Base-by-base conservation (phyloP, 2,888 invertebrate species). In the Isotomurus palustris region DNA sequence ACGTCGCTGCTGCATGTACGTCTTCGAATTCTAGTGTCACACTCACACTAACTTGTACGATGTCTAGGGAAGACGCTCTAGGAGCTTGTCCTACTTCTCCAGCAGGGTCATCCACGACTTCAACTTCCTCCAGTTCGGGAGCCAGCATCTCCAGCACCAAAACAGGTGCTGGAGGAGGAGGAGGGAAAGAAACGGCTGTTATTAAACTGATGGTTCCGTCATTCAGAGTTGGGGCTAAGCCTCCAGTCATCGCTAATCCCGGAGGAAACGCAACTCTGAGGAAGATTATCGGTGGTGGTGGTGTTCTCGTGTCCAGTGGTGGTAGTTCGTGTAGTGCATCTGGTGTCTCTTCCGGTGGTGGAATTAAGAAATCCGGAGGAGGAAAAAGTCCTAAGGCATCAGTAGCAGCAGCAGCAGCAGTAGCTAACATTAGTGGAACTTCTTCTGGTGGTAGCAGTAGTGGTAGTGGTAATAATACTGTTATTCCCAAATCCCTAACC, bases 151-250 rank as follows among this genome's bases (percentile, higher is more conserved):
- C 3, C 17, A 51, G 28, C 21, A 19, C 19, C 6, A 22, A 22
- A 21, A 25, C 3, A 14, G 5, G 24, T 21, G 3, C 17, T 12
- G 21, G 24, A 12, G 41, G 41, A 21, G 49, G 36, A 44, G 54
- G 54, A 50, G 54, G 50, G 43, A 60, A 62, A 49, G 58, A 51
- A 44, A 58, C 53, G 43, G 57, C 64, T 27, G 57, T 64, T 56
- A 64, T 64, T 54, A 64, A 64, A 55, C 56, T 64, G 56, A 58
- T 59, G 54, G 61, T 64, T 24, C 64, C 64, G 21, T 25, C 50
- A 4, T 52, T 64, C 36, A 50, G 36, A 45, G 51, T 56, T 10
- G 51, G 51, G 29, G 22, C 21, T 32, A 43, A 43, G 22, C 21
- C 43, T 24, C 43, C 43, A 6, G 43, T 10, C 22, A 14, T 24